Conservation (phyloP, 2,797 vertebrate genomes). For the Sus cebifrons region DNA sequence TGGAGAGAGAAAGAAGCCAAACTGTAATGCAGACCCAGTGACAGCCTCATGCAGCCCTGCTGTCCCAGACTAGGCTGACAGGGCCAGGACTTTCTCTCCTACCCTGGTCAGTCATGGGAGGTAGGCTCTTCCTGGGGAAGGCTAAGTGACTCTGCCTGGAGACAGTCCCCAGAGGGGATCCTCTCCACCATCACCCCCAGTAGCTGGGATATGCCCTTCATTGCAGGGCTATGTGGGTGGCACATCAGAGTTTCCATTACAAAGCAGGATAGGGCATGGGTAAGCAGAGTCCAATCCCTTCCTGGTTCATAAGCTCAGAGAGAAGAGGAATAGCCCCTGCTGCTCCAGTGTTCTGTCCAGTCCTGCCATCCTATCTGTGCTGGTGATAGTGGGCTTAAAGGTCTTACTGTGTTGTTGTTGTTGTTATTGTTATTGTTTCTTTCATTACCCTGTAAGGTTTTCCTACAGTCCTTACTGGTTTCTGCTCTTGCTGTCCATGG, state of each 20-base stretch:
- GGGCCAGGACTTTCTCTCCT: neutral
- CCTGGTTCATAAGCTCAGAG: neutral
- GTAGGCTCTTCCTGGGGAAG: neutral
- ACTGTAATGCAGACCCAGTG: neutral
- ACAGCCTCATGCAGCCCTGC: neutral
- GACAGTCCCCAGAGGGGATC: neutral
- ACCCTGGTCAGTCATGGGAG: neutral
- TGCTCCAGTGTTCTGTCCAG: neutral
- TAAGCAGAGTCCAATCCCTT: neutral
- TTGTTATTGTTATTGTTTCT: neutral
- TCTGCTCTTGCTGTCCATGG: constrained; percentile 13
- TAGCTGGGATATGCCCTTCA: neutral
- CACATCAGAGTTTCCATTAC: neutral
- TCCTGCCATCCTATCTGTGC: neutral
- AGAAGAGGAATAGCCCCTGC: neutral
- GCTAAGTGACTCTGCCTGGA: neutral
- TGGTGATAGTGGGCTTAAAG: neutral
- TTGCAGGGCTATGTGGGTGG: neutral
- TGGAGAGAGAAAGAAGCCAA: neutral
- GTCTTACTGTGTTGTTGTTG: neutral
- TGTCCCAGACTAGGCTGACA: neutral
- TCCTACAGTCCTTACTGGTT: neutral
- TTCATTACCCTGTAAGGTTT: neutral
- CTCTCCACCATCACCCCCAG: neutral
- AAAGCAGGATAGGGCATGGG: neutral